Base-by-base conservation (phyloP, 2,888 invertebrate species). In the Carterocephalus palaemon region DNA sequence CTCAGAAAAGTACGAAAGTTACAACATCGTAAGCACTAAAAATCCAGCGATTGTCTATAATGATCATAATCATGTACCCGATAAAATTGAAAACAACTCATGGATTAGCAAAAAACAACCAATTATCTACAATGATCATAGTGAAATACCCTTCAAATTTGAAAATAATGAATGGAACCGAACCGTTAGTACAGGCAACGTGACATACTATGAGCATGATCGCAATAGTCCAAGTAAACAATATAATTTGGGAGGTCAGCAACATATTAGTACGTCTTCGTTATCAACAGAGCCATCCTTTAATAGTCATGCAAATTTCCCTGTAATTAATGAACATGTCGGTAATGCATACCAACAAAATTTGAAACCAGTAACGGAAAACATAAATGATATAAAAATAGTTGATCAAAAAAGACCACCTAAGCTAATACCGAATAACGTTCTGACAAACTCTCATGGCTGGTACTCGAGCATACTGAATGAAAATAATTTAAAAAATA, bases 291-390 rank as follows among this genome's bases (percentile, higher is more conserved):
- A 59, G 8, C 59, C 70, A 8, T 74, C 79, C 34, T 26, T 67
- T 6, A 87, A 87, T 43, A 86, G 86, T 57, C 87, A 88, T 50
- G 87, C 86, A 0, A 88, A 88, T 59, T 88, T 88, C 64, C 87
- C 86, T 1, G 78, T 84, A 75, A 67, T 73, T 8, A 79, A 79
- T 53, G 84, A 82, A 22, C 52, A 65, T 37, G 55, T 60, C 16
- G 37, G 19, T 32, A 3, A 45, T 0, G 12, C n/a, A 4, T 50
- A 56, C 12, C 47, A 54, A 6, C 10, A 24, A 10, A 48, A 62
- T 28, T 43, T 68, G 0, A 74, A 72, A 54, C 71, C 70, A 19
- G 70, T 73, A 0, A 69, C 64, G 15, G 77, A 75, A 59, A 58
- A 66, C 49, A 42, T 59, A 7, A 61, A 70, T 47, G 67, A 70